These are phyloP conservation scores for Drosophila bunnanda DNA, from an alignment of 2,888 invertebrate species.

Conservation along the genomic window DNA sequence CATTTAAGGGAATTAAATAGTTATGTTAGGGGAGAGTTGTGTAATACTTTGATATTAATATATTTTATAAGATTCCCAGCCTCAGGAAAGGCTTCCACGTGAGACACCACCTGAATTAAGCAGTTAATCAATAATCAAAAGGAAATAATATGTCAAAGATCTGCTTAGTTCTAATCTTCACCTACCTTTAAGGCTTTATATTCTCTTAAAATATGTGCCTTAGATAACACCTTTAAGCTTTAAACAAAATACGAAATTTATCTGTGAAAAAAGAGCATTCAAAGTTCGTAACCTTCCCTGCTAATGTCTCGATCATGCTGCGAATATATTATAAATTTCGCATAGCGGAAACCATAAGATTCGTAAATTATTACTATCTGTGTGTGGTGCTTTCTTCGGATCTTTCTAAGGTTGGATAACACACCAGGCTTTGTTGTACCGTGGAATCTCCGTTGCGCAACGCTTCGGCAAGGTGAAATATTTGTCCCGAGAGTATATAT, in stretches of 20 bases:
- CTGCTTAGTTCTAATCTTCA: not conserved
- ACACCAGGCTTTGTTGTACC: slow-evolving; percentile 14
- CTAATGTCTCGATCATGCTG: slow-evolving; percentile 16
- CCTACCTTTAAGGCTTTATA: not conserved
- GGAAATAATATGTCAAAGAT: not conserved
- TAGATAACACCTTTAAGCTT: accelerated
- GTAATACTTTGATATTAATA: not conserved
- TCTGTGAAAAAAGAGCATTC: slow-evolving; percentile 15
- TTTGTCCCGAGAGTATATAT: slow-evolving; percentile 24
- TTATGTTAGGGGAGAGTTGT: not conserved
- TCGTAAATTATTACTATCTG: slow-evolving; percentile 22
- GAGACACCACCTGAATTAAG: not conserved
- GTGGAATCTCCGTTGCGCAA: slow-evolving; percentile 65
- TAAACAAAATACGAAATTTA: not conserved
- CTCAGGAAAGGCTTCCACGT: too few relatives aligned
- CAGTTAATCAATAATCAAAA: not conserved
- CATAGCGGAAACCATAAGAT: slow-evolving; percentile 39
- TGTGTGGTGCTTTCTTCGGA: slow-evolving; percentile 30
- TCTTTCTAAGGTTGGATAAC: slow-evolving; percentile 45
- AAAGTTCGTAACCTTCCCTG: not conserved
- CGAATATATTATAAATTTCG: slow-evolving; percentile 44
- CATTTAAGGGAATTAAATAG: not conserved
- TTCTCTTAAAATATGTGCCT: too few relatives aligned
- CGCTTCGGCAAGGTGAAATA: slow-evolving; percentile 18
- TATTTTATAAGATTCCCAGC: not conserved